phyloP scores from a whole-genome alignment of 2,113 vertebrate genomes.

The Neolamprologus tretocephalus region DNA sequence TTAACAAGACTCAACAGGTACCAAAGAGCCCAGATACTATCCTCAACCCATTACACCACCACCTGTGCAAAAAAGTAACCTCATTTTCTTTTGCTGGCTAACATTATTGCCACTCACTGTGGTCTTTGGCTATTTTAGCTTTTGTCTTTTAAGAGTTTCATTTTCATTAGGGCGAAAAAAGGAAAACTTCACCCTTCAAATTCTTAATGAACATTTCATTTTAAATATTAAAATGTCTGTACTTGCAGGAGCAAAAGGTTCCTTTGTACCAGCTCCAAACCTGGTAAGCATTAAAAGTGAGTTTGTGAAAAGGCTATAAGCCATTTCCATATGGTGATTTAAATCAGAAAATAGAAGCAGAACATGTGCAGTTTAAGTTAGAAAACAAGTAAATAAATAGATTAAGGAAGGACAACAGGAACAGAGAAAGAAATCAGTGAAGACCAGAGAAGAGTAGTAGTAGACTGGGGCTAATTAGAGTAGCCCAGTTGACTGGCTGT shows the following conservation, averaged over 20 bases:
- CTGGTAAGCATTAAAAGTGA: neutral
- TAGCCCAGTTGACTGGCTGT: neutral
- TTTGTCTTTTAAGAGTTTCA: neutral
- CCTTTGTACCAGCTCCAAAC: neutral
- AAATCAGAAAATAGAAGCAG: neutral
- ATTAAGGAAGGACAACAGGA: neutral
- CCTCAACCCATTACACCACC: neutral
- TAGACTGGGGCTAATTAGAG: constrained; percentile 32
- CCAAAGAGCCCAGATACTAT: neutral
- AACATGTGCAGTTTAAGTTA: neutral
- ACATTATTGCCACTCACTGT: neutral
- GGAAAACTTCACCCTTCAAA: neutral
- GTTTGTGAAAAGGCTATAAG: neutral
- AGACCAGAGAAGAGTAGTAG: neutral
- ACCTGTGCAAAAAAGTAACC: neutral
- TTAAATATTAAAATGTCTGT: neutral
- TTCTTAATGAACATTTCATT: neutral
- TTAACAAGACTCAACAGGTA: neutral
- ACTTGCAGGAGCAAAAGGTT: neutral
- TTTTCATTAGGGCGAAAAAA: neutral
- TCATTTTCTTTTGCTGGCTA: neutral
- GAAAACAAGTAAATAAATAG: neutral
- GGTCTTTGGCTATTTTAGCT: neutral
- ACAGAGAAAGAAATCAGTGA: neutral
- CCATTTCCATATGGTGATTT: neutral